Evolutionary conservation across 2,113 vertebrate species (phyloP).

Genomic region (Ciconia stormi): DNA sequence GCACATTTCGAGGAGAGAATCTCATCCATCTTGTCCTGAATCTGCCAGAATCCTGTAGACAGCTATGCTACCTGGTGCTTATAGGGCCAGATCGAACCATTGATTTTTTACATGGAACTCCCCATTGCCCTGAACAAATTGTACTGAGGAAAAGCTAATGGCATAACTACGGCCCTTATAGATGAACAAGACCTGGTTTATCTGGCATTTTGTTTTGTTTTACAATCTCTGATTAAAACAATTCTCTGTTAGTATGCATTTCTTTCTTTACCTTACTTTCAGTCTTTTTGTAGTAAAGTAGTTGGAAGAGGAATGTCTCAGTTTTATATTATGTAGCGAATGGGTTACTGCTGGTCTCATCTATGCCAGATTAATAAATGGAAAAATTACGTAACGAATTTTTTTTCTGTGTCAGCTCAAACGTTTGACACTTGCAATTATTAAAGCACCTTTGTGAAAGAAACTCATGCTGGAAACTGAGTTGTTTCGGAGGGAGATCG

Average conservation of each 20-base stretch:
- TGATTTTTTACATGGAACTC: constrained; percentile 34
- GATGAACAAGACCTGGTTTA: background rate
- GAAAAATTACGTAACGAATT: background rate
- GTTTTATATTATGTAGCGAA: background rate
- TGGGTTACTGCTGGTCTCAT: background rate
- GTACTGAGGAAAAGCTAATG: background rate
- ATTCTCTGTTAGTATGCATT: background rate
- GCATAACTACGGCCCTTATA: background rate
- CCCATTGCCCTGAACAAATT: background rate
- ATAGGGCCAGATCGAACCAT: background rate
- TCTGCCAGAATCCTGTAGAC: background rate
- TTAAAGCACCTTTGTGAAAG: background rate
- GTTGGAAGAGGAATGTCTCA: background rate
- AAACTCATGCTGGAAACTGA: background rate
- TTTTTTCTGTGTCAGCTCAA: background rate
- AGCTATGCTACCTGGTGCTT: background rate
- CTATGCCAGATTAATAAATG: background rate
- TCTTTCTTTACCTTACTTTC: background rate
- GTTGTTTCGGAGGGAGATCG: accelerated
- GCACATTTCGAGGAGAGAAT: constrained; percentile 1
- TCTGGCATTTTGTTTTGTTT: background rate
- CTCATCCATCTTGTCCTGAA: background rate
- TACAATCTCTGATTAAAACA: background rate
- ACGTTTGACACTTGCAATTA: background rate
- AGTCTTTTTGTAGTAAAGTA: background rate